phyloP scores from a whole-genome alignment of 2,113 vertebrate genomes.

The Cyprinodon brontotheroides region DNA sequence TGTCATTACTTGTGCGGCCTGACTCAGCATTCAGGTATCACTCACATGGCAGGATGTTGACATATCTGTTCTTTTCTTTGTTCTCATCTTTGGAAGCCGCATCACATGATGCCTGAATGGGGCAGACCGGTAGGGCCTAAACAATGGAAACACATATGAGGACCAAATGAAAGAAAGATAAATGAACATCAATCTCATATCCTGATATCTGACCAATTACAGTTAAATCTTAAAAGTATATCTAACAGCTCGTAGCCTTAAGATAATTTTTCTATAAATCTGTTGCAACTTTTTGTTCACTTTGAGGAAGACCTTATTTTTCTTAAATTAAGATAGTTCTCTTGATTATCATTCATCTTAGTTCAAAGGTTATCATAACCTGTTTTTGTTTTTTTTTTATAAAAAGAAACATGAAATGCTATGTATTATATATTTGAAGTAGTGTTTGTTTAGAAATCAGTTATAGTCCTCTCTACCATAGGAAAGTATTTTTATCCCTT shows the following conservation, averaged over 20 bases:
- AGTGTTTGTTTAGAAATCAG: no score
- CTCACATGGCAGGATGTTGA: conserved; percentile 98
- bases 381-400: no score
- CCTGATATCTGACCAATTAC: not conserved
- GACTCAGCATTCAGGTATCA: conserved; percentile 14
- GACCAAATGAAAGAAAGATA: not conserved
- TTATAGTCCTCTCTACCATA: no score
- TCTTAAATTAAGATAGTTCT: no score
- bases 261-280: not conserved
- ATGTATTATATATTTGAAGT: no score
- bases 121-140: conserved; percentile 94
- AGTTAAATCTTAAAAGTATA: not conserved
- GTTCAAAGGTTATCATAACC: no score
- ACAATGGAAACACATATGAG: not conserved
- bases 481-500: no score
- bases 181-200: not conserved
- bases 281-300: not conserved
- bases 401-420: no score
- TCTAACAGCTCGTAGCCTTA: not conserved
- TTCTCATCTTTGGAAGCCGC: conserved; percentile 99
- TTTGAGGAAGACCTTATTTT: no score
- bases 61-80: conserved; percentile 99
- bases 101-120: conserved; percentile 95
- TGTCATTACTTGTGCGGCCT: not conserved
- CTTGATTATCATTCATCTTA: no score